Base-by-base conservation (phyloP, 2,113 vertebrate genomes). In the Indri indri region DNA sequence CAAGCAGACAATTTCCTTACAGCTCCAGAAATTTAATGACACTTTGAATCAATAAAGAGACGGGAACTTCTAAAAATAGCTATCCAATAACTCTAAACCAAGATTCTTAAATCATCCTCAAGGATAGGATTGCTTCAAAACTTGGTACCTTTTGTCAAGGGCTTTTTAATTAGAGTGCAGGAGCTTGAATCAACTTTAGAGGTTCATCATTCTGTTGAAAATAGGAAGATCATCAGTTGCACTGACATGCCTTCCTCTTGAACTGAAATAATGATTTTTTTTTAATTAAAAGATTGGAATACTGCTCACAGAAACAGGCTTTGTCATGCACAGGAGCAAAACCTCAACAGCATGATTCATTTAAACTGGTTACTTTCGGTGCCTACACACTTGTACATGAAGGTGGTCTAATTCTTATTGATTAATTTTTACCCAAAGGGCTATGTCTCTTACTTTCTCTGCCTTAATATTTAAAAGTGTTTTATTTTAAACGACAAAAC, bases 41-140 rank as follows among this genome's bases (percentile, higher is more conserved):
- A 97, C 81, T 96, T 97, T 97, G 82, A 97, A 95, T 97, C 97
- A 97, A 98, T 97, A 97, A 97, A 91, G 89, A 97, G 93, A 93
- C 94, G 57, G 22, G 74, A 87, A 94, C 32, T 73, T 97, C 77
- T 89, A 97, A 97, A 97, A 97, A 96, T 96, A 97, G 91, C 27
- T 13, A 82, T 70, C 93, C 79, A 91, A 93, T 97, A 97, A 97
- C 63, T 95, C 87, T 93, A 96, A 94, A 93, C 91, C 30, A 95
- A 94, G 50, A 74, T 63, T 91, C 66, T 97, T 96, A 97, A 97
- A 95, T 96, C 83, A 96, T 50, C 93, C 34, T 95, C 86, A 97
- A 97, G 73, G 54, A 91, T 93, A 80, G 73, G 30, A 83, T 83
- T 96, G 54, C 93, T 93, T 97, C 47, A 89, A 84, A 91, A 85